Conservation (phyloP, 2,797 vertebrate genomes). For the Masticophis lateralis region DNA sequence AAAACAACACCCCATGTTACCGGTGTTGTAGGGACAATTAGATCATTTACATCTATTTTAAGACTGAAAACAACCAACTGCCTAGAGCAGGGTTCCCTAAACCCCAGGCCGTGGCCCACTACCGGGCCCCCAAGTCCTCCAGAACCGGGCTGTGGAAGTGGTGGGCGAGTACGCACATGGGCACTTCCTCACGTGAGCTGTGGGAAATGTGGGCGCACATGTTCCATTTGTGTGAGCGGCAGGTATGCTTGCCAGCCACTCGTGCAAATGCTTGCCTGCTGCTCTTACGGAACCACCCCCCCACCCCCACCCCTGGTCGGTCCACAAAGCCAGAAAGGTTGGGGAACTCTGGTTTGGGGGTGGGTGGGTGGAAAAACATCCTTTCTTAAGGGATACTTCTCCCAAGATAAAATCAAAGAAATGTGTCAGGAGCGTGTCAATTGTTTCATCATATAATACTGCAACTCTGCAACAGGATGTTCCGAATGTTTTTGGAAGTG, state of each 20-base stretch:
- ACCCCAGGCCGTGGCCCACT: not conserved
- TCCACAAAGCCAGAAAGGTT: not conserved
- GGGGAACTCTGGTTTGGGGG: not conserved
- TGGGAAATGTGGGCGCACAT: not conserved
- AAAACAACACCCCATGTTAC: not conserved
- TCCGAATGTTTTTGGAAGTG: not conserved
- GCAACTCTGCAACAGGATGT: not conserved
- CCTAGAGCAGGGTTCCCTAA: not conserved
- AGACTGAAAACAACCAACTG: not conserved
- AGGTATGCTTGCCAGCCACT: not conserved
- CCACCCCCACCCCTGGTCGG: too few relatives aligned
- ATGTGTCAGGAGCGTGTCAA: not conserved
- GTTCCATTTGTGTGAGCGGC: not conserved
- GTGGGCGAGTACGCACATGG: not conserved
- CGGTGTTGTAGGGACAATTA: not conserved
- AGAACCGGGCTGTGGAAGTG: not conserved
- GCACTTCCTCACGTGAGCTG: not conserved
- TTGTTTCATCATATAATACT: not conserved
- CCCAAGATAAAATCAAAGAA: conserved; percentile 40
- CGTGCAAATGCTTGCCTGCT: not conserved
- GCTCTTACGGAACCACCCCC: not conserved
- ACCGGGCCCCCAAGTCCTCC: not conserved
- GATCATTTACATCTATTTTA: not conserved
- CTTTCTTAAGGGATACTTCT: not conserved
- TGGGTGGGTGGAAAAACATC: not conserved